Conservation (phyloP, 2,113 vertebrate species). For the Vicugna pacos region DNA sequence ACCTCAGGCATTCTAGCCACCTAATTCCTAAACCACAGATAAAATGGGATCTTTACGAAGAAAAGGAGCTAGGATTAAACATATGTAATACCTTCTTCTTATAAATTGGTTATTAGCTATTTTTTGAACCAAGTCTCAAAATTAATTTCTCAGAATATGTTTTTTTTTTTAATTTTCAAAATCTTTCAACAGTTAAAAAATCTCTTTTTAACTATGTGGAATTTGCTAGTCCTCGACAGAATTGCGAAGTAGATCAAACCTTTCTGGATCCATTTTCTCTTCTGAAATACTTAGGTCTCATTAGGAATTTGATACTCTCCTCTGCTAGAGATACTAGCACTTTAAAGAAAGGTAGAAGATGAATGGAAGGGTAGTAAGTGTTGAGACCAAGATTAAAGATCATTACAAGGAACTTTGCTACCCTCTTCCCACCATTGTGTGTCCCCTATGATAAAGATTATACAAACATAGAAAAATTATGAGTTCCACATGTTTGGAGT, state of each 20-base stretch:
- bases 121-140: conserved; percentile 11
- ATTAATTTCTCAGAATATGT: background rate
- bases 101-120: conserved; percentile 11
- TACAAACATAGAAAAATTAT: background rate
- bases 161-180: conserved; percentile 38
- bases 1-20: background rate
- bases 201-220: background rate
- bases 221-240: background rate
- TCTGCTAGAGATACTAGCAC: background rate
- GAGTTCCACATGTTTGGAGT: background rate
- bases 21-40: background rate
- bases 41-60: conserved; percentile 1
- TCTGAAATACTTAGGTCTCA: background rate
- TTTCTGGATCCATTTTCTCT: conserved; percentile 46
- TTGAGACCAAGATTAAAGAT: conserved; percentile 16
- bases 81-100: background rate
- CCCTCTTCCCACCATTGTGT: background rate
- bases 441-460: background rate
- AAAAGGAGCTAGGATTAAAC: background rate
- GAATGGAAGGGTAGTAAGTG: background rate
- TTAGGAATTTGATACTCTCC: conserved; percentile 22
- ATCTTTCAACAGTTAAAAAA: background rate
- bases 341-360: background rate
- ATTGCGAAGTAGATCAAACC: background rate
- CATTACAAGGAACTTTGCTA: background rate